Evolutionary conservation across 2,113 vertebrate species (phyloP), one percentile per base, ranked within the genome.

Genomic region (Galemys pyrenaicus): DNA sequence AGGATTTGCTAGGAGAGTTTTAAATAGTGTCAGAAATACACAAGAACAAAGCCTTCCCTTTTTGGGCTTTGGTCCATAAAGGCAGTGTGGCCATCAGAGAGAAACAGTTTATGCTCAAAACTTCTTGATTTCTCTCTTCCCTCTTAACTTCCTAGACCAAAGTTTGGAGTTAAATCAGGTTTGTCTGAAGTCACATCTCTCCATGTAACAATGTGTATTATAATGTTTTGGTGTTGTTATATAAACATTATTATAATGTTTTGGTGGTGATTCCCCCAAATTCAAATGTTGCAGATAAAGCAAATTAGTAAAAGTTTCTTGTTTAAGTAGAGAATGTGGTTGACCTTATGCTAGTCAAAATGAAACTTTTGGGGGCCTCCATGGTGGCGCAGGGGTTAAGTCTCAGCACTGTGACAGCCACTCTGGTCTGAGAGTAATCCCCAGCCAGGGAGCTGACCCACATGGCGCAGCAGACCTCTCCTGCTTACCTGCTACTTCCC

Each of bases 101-200:
- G 75, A 75, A 93, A 93, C 87, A n/a, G 56, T 84, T 86, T 83
- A 67, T 88, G 37, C n/a, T 90, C 9, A 37, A 89, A 89, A 74
- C 51, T 54, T 75, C 54, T 91, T 54, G 15, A 39, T 96, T 73
- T 78, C 64, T 92, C 75, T 92, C 87, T 77, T 94, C 65, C 32
- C 19, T 94, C 41, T 65, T 32, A 32, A 22, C 20, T 89, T 81
- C 84, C 37, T 94, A 73, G 56, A n/a, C 87, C 75, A 74, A 30
- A 64, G 87, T 89, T 81, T 91, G 79, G 56, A 64, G 49, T 74
- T 70, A 85, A 78, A 44, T 91, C 79, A 30, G 87, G 51, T 54
- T 54, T 80, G 58, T 91, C 86, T 89, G 26, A 87, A 95, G 73
- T 94, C 17, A 92, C 19, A 58, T 92, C 64, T 95, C 80, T 30